Evolutionary conservation across 2,888 invertebrate genomes (phyloP).

Genomic region (Agrenia bidenticulata): DNA sequence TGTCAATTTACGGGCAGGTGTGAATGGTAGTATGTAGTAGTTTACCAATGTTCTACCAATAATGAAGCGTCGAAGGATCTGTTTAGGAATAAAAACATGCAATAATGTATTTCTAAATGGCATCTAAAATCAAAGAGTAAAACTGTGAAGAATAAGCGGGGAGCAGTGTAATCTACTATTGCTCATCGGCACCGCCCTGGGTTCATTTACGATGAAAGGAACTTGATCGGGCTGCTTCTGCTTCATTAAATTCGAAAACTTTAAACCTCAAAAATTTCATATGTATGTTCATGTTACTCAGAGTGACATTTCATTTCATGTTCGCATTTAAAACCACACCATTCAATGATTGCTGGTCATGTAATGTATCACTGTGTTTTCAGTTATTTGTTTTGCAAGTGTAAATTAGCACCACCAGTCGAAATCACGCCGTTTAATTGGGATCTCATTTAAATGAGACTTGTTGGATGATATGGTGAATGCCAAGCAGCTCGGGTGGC

Average conservation of each 20-base stretch:
- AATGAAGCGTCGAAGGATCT: too few species aligned
- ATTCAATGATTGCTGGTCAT: background rate
- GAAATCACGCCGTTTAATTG: conserved; percentile 10
- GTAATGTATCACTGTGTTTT: background rate
- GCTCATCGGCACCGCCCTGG: too few species aligned
- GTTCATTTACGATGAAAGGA: too few species aligned
- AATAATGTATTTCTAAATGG: too few species aligned
- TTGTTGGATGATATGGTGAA: background rate
- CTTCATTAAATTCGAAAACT: too few species aligned
- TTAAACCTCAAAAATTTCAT: background rate
- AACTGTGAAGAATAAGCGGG: too few species aligned
- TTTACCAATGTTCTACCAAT: too few species aligned
- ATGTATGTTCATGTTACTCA: background rate
- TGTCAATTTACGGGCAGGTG: too few species aligned
- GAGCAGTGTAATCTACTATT: too few species aligned
- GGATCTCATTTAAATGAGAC: background rate
- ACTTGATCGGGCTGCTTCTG: background rate
- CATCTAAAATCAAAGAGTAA: too few species aligned
- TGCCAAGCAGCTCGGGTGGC: background rate
- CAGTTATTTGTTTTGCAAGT: background rate
- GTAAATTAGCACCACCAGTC: conserved; percentile 7
- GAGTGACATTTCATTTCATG: background rate
- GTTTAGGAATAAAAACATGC: too few species aligned
- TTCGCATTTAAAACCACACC: conserved; percentile 1
- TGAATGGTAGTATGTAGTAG: too few species aligned